Percentiles rank a stretch among this genome's conserved stretches.
These are phyloP conservation scores for Miichthys miiuy DNA, from an alignment of 2,797 vertebrate species.

Conservation along the genomic window DNA sequence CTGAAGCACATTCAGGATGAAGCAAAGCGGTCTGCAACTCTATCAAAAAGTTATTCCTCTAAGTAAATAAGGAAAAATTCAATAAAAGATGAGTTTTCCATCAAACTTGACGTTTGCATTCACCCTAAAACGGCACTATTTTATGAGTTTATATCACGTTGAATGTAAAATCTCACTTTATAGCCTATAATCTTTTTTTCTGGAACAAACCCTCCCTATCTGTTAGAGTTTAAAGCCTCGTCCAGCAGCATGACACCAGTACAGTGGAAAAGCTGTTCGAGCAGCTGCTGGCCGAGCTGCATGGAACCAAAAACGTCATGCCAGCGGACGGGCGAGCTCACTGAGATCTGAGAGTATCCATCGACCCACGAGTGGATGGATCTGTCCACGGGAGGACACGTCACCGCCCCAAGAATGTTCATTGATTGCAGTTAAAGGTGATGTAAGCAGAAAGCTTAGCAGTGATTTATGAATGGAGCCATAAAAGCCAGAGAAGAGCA, in stretches of 20 bases:
- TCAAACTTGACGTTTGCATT: not conserved
- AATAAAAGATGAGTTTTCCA: not conserved
- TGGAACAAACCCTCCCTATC: not conserved
- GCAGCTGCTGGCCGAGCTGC: constrained; percentile 4
- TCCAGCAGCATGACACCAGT: not conserved
- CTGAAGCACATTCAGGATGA: not conserved
- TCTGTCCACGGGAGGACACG: not conserved
- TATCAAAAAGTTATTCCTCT: too few species aligned
- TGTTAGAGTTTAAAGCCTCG: not conserved
- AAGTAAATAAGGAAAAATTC: not conserved
- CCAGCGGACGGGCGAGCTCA: not conserved
- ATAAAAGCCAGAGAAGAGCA: not conserved
- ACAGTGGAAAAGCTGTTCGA: not conserved
- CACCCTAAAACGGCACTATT: not conserved
- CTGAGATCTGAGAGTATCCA: not conserved
- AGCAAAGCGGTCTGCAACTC: too few species aligned
- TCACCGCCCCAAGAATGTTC: not conserved
- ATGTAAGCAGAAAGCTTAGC: constrained; percentile 8
- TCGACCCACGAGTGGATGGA: not conserved
- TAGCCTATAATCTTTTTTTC: constrained; percentile 6
- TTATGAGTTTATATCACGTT: not conserved
- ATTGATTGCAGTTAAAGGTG: not conserved
- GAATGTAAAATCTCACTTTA: constrained; percentile 3
- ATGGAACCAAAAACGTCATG: not conserved
- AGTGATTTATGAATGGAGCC: constrained; percentile 45